Evolutionary conservation across 2,888 invertebrate species (phyloP).

Genomic region (Villa cingulata): DNA sequence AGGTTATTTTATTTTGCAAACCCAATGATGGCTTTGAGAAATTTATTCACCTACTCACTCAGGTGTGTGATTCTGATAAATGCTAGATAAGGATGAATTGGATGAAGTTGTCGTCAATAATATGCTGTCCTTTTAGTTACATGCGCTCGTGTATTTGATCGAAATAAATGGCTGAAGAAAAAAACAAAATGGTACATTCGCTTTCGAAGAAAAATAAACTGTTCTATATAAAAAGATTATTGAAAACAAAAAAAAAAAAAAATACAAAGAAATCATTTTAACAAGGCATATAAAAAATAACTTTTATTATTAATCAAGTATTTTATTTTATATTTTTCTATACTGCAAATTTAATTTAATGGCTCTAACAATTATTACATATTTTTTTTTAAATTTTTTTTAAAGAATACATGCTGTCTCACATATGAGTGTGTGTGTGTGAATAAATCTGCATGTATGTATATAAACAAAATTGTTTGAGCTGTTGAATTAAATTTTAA

Average conservation of each 20-base stretch:
- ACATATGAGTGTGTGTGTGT: no score
- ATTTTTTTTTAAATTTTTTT: slow-evolving; percentile 1
- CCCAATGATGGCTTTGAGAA: not conserved
- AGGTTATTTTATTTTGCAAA: no score
- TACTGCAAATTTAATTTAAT: slow-evolving; percentile 11
- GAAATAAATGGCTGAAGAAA: slow-evolving; percentile 8
- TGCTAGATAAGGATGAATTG: not conserved
- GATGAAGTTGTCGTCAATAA: slow-evolving; percentile 10
- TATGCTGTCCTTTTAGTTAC: slow-evolving; percentile 10
- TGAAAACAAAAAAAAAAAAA: no score
- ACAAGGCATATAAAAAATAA: not conserved
- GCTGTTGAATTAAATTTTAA: slow-evolving; percentile 10
- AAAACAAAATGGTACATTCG: slow-evolving; percentile 18
- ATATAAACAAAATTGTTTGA: not conserved
- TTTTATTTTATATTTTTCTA: not conserved
- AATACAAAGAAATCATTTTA: slow-evolving; percentile 1
- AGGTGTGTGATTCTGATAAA: not conserved
- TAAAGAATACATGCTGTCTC: not conserved
- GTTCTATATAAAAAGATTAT: not conserved
- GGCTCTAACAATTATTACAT: no score
- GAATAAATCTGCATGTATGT: no score
- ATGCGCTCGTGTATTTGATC: slow-evolving; percentile 11
- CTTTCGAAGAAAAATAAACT: slow-evolving; percentile 15
- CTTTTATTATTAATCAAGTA: not conserved
- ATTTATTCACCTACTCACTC: not conserved